Percentiles rank a stretch among this genome's conserved stretches.
Conservation (phyloP, 1,140 invertebrate species). For the Polyergus mexicanus region DNA sequence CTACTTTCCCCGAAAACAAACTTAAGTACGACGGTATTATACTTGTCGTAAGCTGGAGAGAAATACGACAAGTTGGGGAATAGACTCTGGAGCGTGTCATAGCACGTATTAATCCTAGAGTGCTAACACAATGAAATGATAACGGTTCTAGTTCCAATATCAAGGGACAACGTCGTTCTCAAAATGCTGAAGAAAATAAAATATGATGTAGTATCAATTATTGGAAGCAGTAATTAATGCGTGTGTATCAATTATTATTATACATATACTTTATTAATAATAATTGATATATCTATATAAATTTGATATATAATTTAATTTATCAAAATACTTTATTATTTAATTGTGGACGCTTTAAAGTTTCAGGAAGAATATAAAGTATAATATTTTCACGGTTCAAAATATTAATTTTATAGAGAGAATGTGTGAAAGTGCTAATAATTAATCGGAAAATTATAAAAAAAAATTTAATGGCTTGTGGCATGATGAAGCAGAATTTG, state of each 20-base stretch:
- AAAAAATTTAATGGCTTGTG: neutral
- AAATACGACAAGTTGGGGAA: constrained; percentile 5
- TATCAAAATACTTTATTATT: neutral
- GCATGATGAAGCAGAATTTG: neutral
- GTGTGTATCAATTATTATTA: neutral
- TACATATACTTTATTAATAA: neutral
- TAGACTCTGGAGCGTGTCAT: neutral
- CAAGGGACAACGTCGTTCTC: neutral
- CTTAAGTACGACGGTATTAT: neutral
- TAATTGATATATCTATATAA: neutral
- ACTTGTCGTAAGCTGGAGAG: neutral
- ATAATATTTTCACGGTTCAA: neutral
- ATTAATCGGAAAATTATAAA: neutral
- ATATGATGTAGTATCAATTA: neutral
- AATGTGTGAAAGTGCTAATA: neutral
- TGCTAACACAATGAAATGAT: neutral
- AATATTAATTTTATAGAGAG: neutral
- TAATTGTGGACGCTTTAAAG: neutral
- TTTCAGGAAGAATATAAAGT: neutral
- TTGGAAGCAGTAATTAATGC: neutral
- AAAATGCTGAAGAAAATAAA: neutral
- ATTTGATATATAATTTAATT: neutral
- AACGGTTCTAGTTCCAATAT: neutral
- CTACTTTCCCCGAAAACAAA: neutral
- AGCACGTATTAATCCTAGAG: neutral